Percentiles rank a stretch among this genome's conserved stretches.
Evolutionary conservation across 2,888 invertebrate genomes (phyloP).

Genomic region (Callyntrura guangdongensis): DNA sequence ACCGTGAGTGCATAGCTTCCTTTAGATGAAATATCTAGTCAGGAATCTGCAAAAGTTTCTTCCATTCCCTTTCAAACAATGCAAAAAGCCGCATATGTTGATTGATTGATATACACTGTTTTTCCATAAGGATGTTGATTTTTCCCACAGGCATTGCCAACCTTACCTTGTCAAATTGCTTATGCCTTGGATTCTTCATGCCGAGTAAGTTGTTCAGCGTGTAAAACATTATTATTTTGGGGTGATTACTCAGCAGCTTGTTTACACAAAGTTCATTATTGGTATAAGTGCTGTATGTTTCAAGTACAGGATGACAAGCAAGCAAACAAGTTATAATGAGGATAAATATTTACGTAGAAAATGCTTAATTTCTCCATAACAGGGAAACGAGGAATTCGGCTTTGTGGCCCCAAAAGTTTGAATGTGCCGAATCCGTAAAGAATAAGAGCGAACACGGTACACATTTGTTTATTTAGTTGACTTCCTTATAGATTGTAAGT

Average conservation of each 20-base stretch:
- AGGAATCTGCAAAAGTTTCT: too few relatives aligned
- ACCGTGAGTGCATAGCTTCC: too few relatives aligned
- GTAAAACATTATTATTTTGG: background rate
- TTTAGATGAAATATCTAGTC: too few relatives aligned
- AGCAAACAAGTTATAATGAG: background rate
- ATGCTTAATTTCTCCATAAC: background rate
- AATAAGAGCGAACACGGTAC: constrained; percentile 52
- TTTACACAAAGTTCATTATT: too few relatives aligned
- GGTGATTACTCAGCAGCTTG: too few relatives aligned
- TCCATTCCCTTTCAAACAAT: background rate
- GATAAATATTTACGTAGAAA: background rate
- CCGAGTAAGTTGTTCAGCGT: constrained; percentile 74
- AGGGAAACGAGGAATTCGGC: constrained; percentile 69
- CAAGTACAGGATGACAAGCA: background rate
- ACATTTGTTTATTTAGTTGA: background rate
- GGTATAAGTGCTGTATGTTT: background rate
- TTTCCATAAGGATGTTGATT: constrained; percentile 21
- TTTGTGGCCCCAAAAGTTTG: constrained; percentile 81
- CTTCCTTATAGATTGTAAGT: constrained; percentile 23
- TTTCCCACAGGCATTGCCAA: constrained; percentile 73
- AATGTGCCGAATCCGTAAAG: constrained; percentile 78
- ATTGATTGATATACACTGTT: too few relatives aligned
- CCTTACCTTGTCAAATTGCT: constrained; percentile 69
- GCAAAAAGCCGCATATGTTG: too few relatives aligned
- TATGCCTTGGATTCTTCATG: constrained; percentile 82